Conservation (phyloP, 2,113 vertebrate species). For the Hiodon tergisus region DNA sequence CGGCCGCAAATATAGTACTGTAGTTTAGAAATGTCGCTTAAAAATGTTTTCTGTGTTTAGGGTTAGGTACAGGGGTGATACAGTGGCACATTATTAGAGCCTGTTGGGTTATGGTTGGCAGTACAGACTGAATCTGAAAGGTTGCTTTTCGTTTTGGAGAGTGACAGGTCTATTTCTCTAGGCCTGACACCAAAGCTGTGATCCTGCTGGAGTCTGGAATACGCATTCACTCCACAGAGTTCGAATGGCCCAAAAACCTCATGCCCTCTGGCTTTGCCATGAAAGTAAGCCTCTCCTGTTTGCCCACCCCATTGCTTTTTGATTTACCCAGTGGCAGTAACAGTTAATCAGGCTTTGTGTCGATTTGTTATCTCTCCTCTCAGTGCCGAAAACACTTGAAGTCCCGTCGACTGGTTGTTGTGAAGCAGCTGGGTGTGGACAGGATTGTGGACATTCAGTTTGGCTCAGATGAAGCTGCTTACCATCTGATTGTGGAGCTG, state of each 20-base stretch:
- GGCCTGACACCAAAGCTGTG: conserved; percentile 86
- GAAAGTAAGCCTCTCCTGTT: conserved; percentile 72
- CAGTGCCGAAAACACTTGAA: conserved; percentile 93
- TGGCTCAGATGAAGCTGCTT: conserved; percentile 88
- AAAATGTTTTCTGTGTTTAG: too few relatives aligned
- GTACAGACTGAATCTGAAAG: not conserved
- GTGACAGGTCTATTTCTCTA: conserved; percentile 38
- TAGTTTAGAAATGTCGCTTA: too few relatives aligned
- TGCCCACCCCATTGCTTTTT: not conserved
- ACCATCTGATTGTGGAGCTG: conserved; percentile 89
- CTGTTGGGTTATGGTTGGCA: not conserved
- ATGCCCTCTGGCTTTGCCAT: conserved; percentile 98
- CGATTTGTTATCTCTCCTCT: not conserved
- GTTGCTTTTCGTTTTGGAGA: not conserved
- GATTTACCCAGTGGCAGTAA: too few relatives aligned
- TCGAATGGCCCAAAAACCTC: conserved; percentile 96
- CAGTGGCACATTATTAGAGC: not conserved
- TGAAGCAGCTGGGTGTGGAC: conserved; percentile 85
- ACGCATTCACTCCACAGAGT: conserved; percentile 89
- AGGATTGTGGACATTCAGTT: conserved; percentile 95
- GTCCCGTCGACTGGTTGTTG: conserved; percentile 72
- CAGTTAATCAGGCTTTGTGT: too few relatives aligned
- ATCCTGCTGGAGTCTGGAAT: conserved; percentile 90
- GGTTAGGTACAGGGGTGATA: too few relatives aligned
- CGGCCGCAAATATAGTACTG: too few relatives aligned